phyloP scores from a whole-genome alignment of 2,113 vertebrate genomes.

The Tachysurus vachellii region DNA sequence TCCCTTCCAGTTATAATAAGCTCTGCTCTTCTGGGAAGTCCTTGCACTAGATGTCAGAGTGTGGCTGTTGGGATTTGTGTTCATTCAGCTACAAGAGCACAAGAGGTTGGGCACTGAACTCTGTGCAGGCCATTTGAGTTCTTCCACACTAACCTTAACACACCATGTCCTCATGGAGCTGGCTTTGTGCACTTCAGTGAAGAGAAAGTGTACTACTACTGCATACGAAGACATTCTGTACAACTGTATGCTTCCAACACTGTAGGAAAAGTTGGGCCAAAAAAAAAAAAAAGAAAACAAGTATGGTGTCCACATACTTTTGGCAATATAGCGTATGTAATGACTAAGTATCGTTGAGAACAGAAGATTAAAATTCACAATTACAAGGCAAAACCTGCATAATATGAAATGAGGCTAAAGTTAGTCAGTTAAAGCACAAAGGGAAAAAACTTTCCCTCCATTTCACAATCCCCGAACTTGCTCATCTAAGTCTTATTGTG shows the following conservation, averaged over 20 bases:
- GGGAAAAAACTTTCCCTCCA: background rate
- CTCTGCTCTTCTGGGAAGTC: background rate
- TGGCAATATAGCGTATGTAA: background rate
- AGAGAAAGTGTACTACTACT: background rate
- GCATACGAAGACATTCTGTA: background rate
- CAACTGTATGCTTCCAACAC: too few relatives aligned
- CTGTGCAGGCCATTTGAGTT: background rate
- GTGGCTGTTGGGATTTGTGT: background rate
- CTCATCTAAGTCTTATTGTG: background rate
- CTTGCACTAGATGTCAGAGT: background rate
- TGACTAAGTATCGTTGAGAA: background rate
- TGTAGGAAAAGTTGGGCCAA: too few relatives aligned
- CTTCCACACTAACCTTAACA: background rate
- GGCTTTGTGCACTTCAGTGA: background rate
- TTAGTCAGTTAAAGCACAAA: too few relatives aligned
- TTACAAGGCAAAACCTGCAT: background rate
- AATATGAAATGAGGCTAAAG: background rate
- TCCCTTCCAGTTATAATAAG: background rate
- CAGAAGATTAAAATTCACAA: background rate
- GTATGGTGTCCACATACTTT: background rate
- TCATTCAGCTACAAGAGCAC: background rate
- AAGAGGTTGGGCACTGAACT: background rate
- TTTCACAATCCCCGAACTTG: background rate
- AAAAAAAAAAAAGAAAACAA: too few relatives aligned
- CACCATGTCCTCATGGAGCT: too few relatives aligned